A percentile compares a stretch with the other conserved stretches of the same genome.
Conservation (phyloP, 2,113 vertebrate genomes). For the Macquaria ambigua region DNA sequence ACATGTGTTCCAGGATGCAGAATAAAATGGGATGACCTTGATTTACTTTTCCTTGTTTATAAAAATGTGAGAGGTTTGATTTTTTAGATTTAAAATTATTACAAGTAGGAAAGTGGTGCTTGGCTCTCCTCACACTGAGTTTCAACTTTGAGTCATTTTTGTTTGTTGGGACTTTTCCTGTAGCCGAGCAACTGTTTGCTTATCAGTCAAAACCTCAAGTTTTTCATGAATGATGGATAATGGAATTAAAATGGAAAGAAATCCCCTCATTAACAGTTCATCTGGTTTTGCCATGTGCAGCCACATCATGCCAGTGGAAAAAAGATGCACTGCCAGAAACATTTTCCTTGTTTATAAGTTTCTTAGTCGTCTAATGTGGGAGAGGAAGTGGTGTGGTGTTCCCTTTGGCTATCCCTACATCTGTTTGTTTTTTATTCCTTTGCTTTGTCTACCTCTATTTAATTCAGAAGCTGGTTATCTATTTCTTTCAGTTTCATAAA, state of each 20-base stretch:
- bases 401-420: constrained; percentile 9
- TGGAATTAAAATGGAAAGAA: background rate
- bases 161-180: background rate
- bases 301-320: constrained; percentile 11
- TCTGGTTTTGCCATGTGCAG: background rate
- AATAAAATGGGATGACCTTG: background rate
- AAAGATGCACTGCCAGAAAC: constrained; percentile 14
- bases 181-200: background rate
- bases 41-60: background rate
- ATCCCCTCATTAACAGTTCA: background rate
- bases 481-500: background rate
- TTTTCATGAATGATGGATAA: background rate
- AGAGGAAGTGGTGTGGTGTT: constrained; percentile 30
- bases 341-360: constrained; percentile 17
- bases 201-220: background rate
- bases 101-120: background rate
- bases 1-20: background rate
- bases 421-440: background rate
- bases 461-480: background rate
- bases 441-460: constrained; percentile 10
- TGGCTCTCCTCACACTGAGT: background rate
- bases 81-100: background rate
- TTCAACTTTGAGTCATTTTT: background rate
- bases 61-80: background rate
- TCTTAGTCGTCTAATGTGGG: constrained; percentile 3